phyloP scores from a whole-genome alignment of 2,888 invertebrate genomes.

The Polietes domitor region DNA sequence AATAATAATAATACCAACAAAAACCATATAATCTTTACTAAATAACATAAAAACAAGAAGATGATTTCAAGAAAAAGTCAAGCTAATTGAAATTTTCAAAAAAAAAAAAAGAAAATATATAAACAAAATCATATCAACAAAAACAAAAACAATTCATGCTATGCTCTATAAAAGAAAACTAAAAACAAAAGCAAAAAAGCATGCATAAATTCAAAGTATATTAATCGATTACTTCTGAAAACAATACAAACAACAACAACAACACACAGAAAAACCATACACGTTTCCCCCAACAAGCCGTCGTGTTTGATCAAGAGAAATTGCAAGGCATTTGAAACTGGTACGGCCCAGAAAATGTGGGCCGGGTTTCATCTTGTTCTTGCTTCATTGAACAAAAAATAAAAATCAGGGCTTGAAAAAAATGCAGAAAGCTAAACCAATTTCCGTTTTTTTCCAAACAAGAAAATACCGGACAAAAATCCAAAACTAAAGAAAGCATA shows the following conservation, averaged over 20 bases:
- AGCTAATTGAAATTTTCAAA: slow-evolving; percentile 19
- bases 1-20: slow-evolving; percentile 45
- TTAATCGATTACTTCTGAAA: neutral
- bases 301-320: no score
- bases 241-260: neutral
- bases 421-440: neutral
- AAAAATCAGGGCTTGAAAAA: neutral
- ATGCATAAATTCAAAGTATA: neutral
- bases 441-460: no score
- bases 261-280: neutral
- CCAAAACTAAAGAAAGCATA: no score
- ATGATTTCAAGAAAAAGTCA: slow-evolving; percentile 12
- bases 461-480: no score
- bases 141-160: slow-evolving; percentile 2
- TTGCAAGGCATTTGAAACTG: no score
- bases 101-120: slow-evolving; percentile 19
- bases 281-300: no score
- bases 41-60: slow-evolving; percentile 48
- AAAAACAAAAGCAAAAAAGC: neutral
- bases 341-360: no score
- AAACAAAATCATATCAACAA: slow-evolving; percentile 22
- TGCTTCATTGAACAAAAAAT: neutral
- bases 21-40: slow-evolving; percentile 24
- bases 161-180: slow-evolving; percentile 4
- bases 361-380: no score